Conservation (phyloP, 2,888 invertebrate genomes). For the Metallyticus violacea region DNA sequence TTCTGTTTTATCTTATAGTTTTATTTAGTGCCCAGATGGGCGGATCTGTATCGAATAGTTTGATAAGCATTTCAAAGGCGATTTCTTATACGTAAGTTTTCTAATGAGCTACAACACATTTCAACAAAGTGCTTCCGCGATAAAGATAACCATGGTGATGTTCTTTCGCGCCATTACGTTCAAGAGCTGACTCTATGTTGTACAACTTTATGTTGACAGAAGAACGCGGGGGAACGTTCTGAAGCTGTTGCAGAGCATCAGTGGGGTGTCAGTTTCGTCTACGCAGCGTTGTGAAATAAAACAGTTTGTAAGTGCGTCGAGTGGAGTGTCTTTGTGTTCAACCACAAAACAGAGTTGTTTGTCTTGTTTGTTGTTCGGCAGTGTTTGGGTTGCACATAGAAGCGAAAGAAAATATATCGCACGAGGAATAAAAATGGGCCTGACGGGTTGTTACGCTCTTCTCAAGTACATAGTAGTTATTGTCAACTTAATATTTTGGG, state of each 20-base stretch:
- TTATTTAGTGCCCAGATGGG: too few species aligned
- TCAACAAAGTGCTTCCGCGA: too few species aligned
- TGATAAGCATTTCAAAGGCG: too few species aligned
- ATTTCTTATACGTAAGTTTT: too few species aligned
- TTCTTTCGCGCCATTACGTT: too few species aligned
- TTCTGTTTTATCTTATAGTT: too few species aligned
- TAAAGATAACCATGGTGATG: too few species aligned
- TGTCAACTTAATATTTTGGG: conserved; percentile 71
- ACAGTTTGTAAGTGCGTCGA: neutral
- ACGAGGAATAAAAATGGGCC: conserved; percentile 54
- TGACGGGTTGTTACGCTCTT: conserved; percentile 66
- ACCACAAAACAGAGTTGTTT: neutral
- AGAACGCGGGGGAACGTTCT: too few species aligned
- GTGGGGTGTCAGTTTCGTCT: neutral
- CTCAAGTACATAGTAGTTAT: conserved; percentile 70
- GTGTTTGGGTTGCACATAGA: neutral
- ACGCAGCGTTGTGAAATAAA: neutral
- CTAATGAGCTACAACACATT: too few species aligned
- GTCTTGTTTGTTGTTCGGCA: neutral
- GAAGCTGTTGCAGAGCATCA: neutral
- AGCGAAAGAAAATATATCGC: neutral
- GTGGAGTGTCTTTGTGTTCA: neutral
- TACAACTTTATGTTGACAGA: too few species aligned
- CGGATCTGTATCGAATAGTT: too few species aligned
- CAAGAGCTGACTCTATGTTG: too few species aligned